Base-by-base conservation (phyloP, 2,113 vertebrate species). In the Cyprinodon variegatus region DNA sequence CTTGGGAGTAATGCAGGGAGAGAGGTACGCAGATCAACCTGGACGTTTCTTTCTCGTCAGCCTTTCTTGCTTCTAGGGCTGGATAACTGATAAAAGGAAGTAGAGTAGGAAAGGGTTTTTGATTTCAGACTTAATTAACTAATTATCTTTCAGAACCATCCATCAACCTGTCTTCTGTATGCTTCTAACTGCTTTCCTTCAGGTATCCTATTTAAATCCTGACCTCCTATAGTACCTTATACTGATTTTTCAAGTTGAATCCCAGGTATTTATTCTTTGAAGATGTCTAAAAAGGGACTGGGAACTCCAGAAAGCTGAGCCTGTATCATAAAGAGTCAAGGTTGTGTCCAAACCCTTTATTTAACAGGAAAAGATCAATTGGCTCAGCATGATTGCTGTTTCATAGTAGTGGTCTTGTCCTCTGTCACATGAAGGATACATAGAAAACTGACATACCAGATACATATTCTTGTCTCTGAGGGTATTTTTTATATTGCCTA, bases 1-100 rank as follows among this genome's bases (percentile, higher is more conserved):
- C 3, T 64, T 46, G 17, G n/a, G 12, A 50, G 68, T 76, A 78
- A 85, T 67, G 43, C n/a, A 20, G 38, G 8, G 5, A 36, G 37
- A 36, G 37, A 61, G 61, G 37, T 61, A 36, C 45, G 79, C 22
- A 48, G 61, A 65, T 69, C 20, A 7, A 15, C 60, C 70, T 11
- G 29, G 50, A 53, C 17, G 50, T 53, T 20, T 8, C 50, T 57
- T 57, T 29, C 29, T 29, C 29, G 29, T 29, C 29, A 29, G 29
- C 29, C 29, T 29, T 29, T 29, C 29, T 29, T 29, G 29, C 29
- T 29, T 57, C 50, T 20, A 57, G 50, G 14, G 20, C 2, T 1
- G 50, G 17, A 57, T 50, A 50, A 20, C 14, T 29, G 29, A 29
- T 29, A 29, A 29, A 29, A 29, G 1, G 29, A 29, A 29, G 29